Evolutionary conservation across 2,888 invertebrate genomes (phyloP), one percentile per base, ranked within the genome.

Genomic region (Leptothorax acervorum): DNA sequence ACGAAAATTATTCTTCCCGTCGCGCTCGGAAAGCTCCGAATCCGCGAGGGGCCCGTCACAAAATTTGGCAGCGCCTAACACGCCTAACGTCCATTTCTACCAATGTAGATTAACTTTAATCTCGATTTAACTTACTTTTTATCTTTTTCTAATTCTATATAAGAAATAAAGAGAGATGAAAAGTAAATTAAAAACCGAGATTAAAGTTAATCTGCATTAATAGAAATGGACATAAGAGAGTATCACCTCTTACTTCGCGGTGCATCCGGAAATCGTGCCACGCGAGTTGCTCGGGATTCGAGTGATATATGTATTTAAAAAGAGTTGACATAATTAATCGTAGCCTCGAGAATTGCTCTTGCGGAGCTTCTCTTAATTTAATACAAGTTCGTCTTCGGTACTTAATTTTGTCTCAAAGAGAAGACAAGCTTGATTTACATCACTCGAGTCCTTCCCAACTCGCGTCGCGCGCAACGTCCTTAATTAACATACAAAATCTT

Each of bases 241-340:
- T 87, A 87, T 90, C 90, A 78, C 86, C 76, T 84, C 84, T 88
- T 83, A 85, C 86, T 90, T 90, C 85, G 88, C 90, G 89, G 87
- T 88, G 83, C 84, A 71, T 87, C 68, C 78, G 84, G 65, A 83
- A 86, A 84, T 85, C 84, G 75, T 81, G 79, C 85, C 85, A 87
- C 2, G 12, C 74, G 12, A 73, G 12, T 48, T 48, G 31, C 55
- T 55, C 5, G n/a, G 28, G 12, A 78, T 11, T 73, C 9, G 28
- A 60, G 51, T 53, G 23, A 60, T 60, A 15, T 48, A 53, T 48
- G 42, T n/a, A 23, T 53, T 5, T 8, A 23, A 70, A 45, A 45
- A 65, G 31, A 78, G 9, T 4, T 28, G 6, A 53, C 15, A n/a
- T 51, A 60, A 55, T 60, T 60, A 31, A 60, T 60, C 6, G 8